Base-by-base conservation (phyloP, 1,140 invertebrate genomes). In the Ceratina japonica region DNA sequence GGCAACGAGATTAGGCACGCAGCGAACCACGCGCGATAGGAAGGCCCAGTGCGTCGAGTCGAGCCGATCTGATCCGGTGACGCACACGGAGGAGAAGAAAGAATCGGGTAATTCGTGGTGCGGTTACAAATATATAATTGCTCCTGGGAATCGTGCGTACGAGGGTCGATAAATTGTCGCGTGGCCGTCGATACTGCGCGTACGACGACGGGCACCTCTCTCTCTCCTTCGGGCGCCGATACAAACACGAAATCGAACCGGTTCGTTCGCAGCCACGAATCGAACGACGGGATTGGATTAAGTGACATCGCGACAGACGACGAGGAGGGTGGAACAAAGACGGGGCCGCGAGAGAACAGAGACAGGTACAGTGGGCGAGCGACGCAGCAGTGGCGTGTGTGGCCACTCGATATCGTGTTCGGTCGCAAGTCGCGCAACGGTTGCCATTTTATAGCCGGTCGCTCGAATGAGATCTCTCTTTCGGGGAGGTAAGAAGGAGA, bases 381-480 rank as follows among this genome's bases (percentile, higher is more conserved):
- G 18, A 75, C 63, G 64, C 27, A 61, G 20, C 79, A 51, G 74
- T 31, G 65, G 65, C 79, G 72, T 71, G 73, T 72, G 79, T 70
- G 54, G 27, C 27, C 27, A 59, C 82, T 66, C 80, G 54, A 54
- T 77, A 76, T 74, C 83, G 66, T 74, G 75, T 51, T 75, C 80
- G 27, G 58, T 66, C 51, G 65, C 73, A 44, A 44, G 37, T 44
- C 37, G 37, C 37, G 37, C 37, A 58, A 81, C 70, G 52, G 66
- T 75, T 74, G 79, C 71, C 75, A 78, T 82, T 85, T 85, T 85
- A 79, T 82, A 85, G 72, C 79, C 84, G 75, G 44, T 78, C 65
- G 79, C 65, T 27, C 54, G 31, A 56, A n/a, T 3, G 72, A 59
- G 71, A 56, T 74, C 37, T 44, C 37, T 44, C 65, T 58, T n/a